Evolutionary conservation across 2,113 vertebrate genomes (phyloP).

Genomic region (Gasterosteus aculeatus): DNA sequence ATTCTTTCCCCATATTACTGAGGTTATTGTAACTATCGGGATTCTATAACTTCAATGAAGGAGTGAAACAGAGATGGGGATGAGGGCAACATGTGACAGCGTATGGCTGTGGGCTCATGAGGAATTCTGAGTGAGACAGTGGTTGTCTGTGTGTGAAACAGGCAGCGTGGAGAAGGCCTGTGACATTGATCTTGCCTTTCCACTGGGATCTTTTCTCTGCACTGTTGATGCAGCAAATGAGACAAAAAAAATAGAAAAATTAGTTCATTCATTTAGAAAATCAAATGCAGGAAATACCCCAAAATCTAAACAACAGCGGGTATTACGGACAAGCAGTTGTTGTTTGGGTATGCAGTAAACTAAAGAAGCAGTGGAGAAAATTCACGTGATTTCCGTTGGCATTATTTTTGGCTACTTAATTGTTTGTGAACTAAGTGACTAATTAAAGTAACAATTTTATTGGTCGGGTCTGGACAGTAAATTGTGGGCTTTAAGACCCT

Average conservation of each 20-base stretch:
- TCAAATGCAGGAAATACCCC: background rate
- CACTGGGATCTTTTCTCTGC: constrained; percentile 30
- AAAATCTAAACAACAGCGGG: background rate
- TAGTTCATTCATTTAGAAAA: constrained; percentile 8
- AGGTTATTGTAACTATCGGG: constrained; percentile 49
- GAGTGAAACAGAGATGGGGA: background rate
- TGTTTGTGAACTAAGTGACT: background rate
- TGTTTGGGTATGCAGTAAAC: background rate
- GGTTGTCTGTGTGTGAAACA: constrained; percentile 61
- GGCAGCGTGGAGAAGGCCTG: constrained; percentile 60
- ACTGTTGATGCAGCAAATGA: constrained; percentile 11
- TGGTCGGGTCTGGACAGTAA: background rate
- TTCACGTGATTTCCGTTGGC: background rate
- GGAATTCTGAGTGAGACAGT: constrained; percentile 62
- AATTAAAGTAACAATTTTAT: background rate
- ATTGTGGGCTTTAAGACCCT: background rate
- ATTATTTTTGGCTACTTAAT: background rate
- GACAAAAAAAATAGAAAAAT: constrained; percentile 8
- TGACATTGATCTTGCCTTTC: constrained; percentile 63
- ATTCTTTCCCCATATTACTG: constrained; percentile 47
- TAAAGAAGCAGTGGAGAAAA: background rate
- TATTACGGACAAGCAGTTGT: background rate
- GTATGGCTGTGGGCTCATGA: constrained; percentile 57
- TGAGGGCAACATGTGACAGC: constrained; percentile 68
- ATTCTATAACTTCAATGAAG: constrained; percentile 45